Evolutionary conservation across 1,140 invertebrate genomes (phyloP), one percentile per base, ranked within the genome.

Genomic region (Bombus sibiricus): DNA sequence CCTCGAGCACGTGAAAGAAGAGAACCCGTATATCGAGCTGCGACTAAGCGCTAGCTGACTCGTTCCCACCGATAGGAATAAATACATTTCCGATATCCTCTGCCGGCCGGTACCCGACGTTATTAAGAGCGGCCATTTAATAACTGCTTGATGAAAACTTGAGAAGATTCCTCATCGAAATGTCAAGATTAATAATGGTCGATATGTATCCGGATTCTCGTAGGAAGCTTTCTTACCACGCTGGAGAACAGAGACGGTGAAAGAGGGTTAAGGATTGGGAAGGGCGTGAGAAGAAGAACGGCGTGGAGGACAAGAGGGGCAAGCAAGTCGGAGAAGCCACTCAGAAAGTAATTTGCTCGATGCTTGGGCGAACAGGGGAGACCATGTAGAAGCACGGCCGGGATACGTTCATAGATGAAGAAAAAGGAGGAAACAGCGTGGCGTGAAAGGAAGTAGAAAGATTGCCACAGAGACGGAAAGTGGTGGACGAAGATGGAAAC

Each of bases 291-390:
- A 66, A 72, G 68, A 86, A 80, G 79, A 80, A 88, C 76, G 80
- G 62, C 62, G 15, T 18, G 62, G 74, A 47, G 71, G 73, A 37
- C 3, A 28, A 37, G 41, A 37, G 53, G 77, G 76, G 77, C 47
- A 86, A 80, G 76, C 81, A 78, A 71, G 43, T 73, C 88, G 77
- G 80, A 86, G 81, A 83, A 90, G 89, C 89, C 85, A 90, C 89
- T 90, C 85, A 66, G 89, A 89, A 90, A 90, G 89, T 90, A 90
- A 90, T 90, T 90, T 90, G 89, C 89, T 89, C 89, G 59, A 90
- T 89, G 88, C 88, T 79, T 66, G 85, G 86, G 62, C 74, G 88
- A 87, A 84, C 78, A 85, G 64, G 74, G 81, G 81, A 71, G 89
- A 85, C 72, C 85, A 62, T 87, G 82, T 86, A 78, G 84, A 86